phyloP scores from a whole-genome alignment of 2,113 vertebrate genomes.

The Eulacestoma nigropectus region DNA sequence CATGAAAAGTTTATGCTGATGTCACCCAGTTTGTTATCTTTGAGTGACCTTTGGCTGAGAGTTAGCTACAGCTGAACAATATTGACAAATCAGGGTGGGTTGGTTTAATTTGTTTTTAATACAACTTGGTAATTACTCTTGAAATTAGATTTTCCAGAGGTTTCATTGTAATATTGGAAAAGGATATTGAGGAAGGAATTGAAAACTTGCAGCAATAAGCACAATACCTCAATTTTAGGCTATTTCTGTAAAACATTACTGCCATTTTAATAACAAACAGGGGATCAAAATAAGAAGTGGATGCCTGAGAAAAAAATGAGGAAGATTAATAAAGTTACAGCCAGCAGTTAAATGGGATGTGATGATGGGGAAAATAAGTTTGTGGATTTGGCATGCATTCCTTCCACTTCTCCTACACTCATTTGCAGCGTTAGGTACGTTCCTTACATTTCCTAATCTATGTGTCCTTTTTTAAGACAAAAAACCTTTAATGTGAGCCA shows the following conservation, averaged over 20 bases:
- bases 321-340: background rate
- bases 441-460: background rate
- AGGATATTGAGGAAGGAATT: background rate
- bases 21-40: background rate
- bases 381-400: background rate
- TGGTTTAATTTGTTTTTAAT: constrained; percentile 42
- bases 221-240: constrained; percentile 9
- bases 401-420: background rate
- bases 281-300: background rate
- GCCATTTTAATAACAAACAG: background rate
- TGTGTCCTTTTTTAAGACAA: background rate
- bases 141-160: constrained; percentile 29
- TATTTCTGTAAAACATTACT: constrained; percentile 14
- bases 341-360: constrained; percentile 7
- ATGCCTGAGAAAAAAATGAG: background rate
- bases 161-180: background rate
- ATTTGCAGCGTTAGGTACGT: background rate
- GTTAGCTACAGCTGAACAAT: constrained; percentile 13
- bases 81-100: constrained; percentile 16
- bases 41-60: constrained; percentile 23
- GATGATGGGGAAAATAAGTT: background rate
- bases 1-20: background rate
- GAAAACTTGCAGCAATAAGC: background rate
- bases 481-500: background rate
- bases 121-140: constrained; percentile 52